These are phyloP conservation scores for Sebastes iracundus DNA, from an alignment of 2,797 vertebrate genomes.

Conservation along the genomic window DNA sequence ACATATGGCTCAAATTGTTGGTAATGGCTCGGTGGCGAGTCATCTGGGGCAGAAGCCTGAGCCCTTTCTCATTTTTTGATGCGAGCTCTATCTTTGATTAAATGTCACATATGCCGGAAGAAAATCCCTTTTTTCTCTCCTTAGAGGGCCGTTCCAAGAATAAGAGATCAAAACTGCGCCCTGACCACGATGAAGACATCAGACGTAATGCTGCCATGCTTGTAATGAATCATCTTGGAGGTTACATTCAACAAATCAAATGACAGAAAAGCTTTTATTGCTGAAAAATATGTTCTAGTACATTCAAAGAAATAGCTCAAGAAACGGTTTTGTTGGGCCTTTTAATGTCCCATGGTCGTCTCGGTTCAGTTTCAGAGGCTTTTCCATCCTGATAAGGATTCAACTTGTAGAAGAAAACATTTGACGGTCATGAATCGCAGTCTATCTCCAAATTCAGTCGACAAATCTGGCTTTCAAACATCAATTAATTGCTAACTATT, in stretches of 20 bases:
- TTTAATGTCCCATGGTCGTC: neutral
- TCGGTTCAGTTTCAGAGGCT: neutral
- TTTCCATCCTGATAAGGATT: neutral
- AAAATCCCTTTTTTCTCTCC: constrained; percentile 33
- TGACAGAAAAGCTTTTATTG: neutral
- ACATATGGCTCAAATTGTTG: constrained; percentile 78
- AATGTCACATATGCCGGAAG: constrained; percentile 62
- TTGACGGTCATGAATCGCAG: neutral
- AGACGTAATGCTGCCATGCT: neutral
- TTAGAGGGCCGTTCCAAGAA: constrained; percentile 40
- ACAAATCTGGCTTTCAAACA: neutral
- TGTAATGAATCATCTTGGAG: neutral
- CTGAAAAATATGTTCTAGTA: neutral
- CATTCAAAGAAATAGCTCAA: neutral
- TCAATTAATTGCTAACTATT: neutral
- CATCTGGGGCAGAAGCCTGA: constrained; percentile 57
- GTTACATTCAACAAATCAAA: neutral
- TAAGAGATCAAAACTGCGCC: neutral
- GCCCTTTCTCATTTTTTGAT: constrained; percentile 27
- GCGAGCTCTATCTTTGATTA: constrained; percentile 58
- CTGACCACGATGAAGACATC: constrained; percentile 6
- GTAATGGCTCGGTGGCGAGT: constrained; percentile 50
- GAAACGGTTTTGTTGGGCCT: neutral
- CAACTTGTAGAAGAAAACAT: neutral
- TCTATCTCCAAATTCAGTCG: neutral